Evolutionary conservation across 2,113 vertebrate species (phyloP).

Genomic region (Dinomys branickii): DNA sequence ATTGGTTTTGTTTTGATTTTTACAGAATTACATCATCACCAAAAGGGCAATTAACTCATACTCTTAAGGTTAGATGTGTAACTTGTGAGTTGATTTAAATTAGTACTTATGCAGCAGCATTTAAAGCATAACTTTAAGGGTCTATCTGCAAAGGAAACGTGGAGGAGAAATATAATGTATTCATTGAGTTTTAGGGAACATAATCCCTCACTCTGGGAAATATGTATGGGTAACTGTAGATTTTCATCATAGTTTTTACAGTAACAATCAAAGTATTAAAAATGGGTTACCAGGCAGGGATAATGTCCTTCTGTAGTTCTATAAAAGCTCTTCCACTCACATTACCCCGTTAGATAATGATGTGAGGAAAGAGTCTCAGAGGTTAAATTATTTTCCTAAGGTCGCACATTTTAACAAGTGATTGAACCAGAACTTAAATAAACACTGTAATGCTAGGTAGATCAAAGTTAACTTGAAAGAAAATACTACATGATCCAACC

Average conservation of each 20-base stretch:
- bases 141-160: neutral
- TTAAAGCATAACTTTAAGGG: neutral
- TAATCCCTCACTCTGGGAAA: neutral
- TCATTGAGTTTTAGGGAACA: slow-evolving; percentile 25
- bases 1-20: slow-evolving; percentile 52
- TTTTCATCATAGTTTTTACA: slow-evolving; percentile 9
- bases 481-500: neutral
- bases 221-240: neutral
- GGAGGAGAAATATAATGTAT: neutral
- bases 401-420: neutral
- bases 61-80: neutral
- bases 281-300: slow-evolving; percentile 1
- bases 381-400: slow-evolving; percentile 44
- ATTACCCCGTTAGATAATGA: slow-evolving; percentile 48
- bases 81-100: slow-evolving; percentile 29
- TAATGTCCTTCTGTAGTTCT: slow-evolving; percentile 13
- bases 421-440: slow-evolving; percentile 42
- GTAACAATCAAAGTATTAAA: slow-evolving; percentile 1
- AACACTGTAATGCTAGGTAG: neutral
- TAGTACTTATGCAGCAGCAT: neutral
- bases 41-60: neutral
- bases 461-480: neutral
- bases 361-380: neutral
- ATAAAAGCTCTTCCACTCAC: slow-evolving; percentile 3
- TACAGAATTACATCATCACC: neutral